Conservation (phyloP, 1,140 invertebrate genomes). For the Steinernema feltiae region DNA sequence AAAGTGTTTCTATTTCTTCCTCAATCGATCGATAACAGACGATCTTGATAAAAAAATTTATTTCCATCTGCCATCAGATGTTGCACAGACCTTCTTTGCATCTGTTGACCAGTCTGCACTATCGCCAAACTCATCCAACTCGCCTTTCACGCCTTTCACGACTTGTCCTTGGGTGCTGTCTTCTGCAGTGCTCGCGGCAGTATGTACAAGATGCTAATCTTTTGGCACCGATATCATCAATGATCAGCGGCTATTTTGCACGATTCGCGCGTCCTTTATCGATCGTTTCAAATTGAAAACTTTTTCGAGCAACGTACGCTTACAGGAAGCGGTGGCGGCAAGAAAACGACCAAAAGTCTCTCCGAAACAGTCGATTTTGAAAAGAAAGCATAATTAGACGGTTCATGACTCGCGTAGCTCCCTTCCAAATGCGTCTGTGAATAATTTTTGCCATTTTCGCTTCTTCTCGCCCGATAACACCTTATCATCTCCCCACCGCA, state of each 20-base stretch:
- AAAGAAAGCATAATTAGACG: too few relatives aligned
- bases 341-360: too few relatives aligned
- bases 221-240: constrained; percentile 3
- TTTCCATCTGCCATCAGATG: not conserved
- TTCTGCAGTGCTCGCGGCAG: not conserved
- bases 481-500: constrained; percentile 6
- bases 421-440: not conserved
- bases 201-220: constrained; percentile 10
- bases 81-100: not conserved
- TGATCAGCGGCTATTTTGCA: constrained; percentile 10
- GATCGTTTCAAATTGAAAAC: not conserved
- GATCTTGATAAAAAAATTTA: too few relatives aligned
- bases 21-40: too few relatives aligned
- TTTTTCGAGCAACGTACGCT: not conserved
- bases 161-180: not conserved
- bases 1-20: too few relatives aligned
- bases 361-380: too few relatives aligned
- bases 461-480: not conserved
- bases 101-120: not conserved
- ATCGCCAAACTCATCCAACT: not conserved
- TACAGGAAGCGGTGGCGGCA: too few relatives aligned
- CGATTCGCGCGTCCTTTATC: not conserved
- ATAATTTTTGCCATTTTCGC: not conserved
- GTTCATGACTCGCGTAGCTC: too few relatives aligned
- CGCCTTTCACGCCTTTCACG: not conserved